A percentile compares a stretch with the other conserved stretches of the same genome.
phyloP scores from a whole-genome alignment of 2,888 invertebrate genomes.

The Phengaris alcon region DNA sequence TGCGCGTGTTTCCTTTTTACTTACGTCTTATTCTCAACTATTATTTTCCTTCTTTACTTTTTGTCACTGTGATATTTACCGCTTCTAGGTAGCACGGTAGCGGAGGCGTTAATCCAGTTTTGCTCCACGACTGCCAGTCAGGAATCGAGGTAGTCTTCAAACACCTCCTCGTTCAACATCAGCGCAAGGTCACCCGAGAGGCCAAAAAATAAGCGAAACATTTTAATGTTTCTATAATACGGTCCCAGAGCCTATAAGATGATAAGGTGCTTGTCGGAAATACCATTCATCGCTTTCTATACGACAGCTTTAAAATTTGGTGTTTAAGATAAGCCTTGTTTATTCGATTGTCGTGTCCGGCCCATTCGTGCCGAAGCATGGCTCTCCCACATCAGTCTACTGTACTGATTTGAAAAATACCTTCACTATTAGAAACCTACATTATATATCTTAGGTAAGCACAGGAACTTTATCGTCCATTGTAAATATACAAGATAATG shows the following conservation, averaged over 20 bases:
- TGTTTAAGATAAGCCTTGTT: not conserved
- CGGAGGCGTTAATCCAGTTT: conserved; percentile 49
- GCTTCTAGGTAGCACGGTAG: conserved; percentile 42
- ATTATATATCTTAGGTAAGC: no score
- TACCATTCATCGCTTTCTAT: conserved; percentile 1
- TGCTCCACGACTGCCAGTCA: conserved; percentile 61
- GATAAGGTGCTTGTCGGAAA: not conserved
- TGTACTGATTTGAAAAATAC: no score
- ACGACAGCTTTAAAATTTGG: not conserved
- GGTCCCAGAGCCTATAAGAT: not conserved
- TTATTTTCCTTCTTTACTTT: no score
- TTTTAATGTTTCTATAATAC: conserved; percentile 13
- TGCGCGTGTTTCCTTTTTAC: not conserved
- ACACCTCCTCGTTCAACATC: conserved; percentile 64
- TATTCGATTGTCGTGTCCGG: not conserved
- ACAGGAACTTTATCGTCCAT: no score
- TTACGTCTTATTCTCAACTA: not conserved
- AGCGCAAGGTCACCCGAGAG: conserved; percentile 54
- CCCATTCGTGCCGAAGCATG: no score
- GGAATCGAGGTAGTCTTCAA: conserved; percentile 68
- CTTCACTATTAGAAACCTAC: no score
- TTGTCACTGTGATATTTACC: conserved; percentile 46
- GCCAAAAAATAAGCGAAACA: conserved; percentile 30
- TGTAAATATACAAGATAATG: no score
- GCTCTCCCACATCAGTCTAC: no score